Conservation (phyloP, 2,888 invertebrate species). For the Ceraclea dissimilis region DNA sequence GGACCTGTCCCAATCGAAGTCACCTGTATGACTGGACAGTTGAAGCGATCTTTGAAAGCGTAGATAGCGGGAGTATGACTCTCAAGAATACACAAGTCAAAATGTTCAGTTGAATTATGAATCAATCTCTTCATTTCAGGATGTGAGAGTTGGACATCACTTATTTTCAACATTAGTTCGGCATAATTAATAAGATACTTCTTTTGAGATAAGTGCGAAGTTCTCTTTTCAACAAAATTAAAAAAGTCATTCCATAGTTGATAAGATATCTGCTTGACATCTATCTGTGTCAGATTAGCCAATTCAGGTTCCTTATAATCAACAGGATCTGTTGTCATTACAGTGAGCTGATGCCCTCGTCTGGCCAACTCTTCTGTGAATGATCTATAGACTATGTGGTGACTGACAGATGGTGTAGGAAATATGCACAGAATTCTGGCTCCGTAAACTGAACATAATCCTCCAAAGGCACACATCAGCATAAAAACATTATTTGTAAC, state of each 20-base stretch:
- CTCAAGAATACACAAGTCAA: constrained; percentile 52
- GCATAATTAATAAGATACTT: constrained; percentile 3
- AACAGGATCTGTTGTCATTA: constrained; percentile 41
- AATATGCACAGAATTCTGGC: constrained; percentile 39
- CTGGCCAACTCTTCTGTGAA: constrained; percentile 37
- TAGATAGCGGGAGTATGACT: constrained; percentile 44
- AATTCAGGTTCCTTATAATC: constrained; percentile 31
- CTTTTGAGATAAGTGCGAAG: neutral
- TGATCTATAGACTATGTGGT: constrained; percentile 39
- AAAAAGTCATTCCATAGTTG: constrained; percentile 25
- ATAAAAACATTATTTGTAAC: no score
- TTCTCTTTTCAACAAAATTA: constrained; percentile 14
- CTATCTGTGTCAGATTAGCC: constrained; percentile 33
- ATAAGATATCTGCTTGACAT: constrained; percentile 34
- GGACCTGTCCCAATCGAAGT: constrained; percentile 43
- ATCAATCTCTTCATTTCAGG: constrained; percentile 29
- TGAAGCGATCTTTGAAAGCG: constrained; percentile 47
- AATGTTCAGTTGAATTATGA: constrained; percentile 37
- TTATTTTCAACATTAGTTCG: constrained; percentile 13
- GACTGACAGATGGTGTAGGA: constrained; percentile 40
- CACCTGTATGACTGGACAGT: constrained; percentile 47
- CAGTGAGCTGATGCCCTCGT: constrained; percentile 41
- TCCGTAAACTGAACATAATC: no score
- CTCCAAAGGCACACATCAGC: no score
- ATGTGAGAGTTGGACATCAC: constrained; percentile 28